These are phyloP conservation scores for Bombyx huttoni DNA, from an alignment of 2,888 invertebrate genomes.

Conservation along the genomic window DNA sequence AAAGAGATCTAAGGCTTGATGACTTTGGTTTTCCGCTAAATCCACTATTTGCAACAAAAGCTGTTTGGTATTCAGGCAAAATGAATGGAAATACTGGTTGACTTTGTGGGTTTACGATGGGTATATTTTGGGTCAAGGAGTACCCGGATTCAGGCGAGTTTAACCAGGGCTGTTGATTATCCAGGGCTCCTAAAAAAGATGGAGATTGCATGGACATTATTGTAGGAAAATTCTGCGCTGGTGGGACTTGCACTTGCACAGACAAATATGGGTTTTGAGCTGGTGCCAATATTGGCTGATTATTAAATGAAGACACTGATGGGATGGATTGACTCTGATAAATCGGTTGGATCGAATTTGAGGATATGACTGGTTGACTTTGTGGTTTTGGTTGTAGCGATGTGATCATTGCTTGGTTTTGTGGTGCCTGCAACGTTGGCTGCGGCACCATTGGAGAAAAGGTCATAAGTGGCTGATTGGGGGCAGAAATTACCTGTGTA, in stretches of 20 bases:
- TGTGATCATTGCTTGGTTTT: neutral
- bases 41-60: slow-evolving; percentile 1
- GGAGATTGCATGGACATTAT: slow-evolving; percentile 21
- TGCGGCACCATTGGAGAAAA: neutral
- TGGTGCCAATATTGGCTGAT: slow-evolving; percentile 5
- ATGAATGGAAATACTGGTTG: slow-evolving; percentile 1
- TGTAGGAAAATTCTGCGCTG: slow-evolving; percentile 14
- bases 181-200: slow-evolving; percentile 7
- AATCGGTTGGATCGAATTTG: slow-evolving; percentile 1
- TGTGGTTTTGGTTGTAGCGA: slow-evolving; percentile 2
- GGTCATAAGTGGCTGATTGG: neutral
- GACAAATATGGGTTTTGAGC: neutral
- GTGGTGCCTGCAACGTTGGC: neutral
- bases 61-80: neutral
- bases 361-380: slow-evolving; percentile 14
- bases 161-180: slow-evolving; percentile 8
- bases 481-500: neutral
- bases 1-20: slow-evolving; percentile 34
- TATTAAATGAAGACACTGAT: slow-evolving; percentile 3
- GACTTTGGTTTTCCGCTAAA: slow-evolving; percentile 9
- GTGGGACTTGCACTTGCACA: neutral
- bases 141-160: neutral
- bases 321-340: neutral
- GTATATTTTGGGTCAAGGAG: slow-evolving; percentile 5
- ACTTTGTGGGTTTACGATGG: neutral